phyloP scores from a whole-genome alignment of 2,888 invertebrate genomes.

The Ichneumon xanthorius region DNA sequence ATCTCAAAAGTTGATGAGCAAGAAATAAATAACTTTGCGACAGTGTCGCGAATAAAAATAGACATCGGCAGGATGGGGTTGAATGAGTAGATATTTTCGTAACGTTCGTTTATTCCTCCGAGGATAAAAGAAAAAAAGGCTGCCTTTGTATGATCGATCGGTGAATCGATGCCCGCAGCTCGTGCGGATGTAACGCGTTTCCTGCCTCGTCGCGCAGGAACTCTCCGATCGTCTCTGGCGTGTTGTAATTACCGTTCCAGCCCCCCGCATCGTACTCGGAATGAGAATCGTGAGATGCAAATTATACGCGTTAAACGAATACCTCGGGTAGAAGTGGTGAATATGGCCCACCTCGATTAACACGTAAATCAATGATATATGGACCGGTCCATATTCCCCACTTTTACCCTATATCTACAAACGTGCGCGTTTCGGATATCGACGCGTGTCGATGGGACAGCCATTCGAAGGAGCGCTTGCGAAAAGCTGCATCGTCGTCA shows the following conservation, averaged over 20 bases:
- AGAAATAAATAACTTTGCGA: background rate
- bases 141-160: background rate
- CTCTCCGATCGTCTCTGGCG: slow-evolving; percentile 39
- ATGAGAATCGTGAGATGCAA: slow-evolving; percentile 51
- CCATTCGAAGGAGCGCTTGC: slow-evolving; percentile 12
- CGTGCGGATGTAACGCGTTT: slow-evolving; percentile 16
- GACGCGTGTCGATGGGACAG: slow-evolving; percentile 11
- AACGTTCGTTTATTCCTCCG: background rate
- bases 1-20: background rate
- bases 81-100: slow-evolving; percentile 37
- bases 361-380: too few relatives aligned
- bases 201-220: slow-evolving; percentile 10
- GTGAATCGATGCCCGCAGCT: background rate
- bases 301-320: slow-evolving; percentile 9
- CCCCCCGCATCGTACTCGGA: slow-evolving; percentile 5
- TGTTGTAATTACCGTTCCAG: slow-evolving; percentile 45
- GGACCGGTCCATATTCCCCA: too few relatives aligned
- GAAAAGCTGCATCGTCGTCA: slow-evolving; percentile 18
- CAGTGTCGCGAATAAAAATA: slow-evolving; percentile 22
- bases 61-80: background rate
- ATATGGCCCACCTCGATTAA: too few relatives aligned
- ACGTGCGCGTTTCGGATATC: background rate
- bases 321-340: too few relatives aligned
- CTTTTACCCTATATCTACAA: background rate
- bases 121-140: background rate